Base-by-base conservation (phyloP, 2,888 invertebrate genomes). In the Drosophila rellima region DNA sequence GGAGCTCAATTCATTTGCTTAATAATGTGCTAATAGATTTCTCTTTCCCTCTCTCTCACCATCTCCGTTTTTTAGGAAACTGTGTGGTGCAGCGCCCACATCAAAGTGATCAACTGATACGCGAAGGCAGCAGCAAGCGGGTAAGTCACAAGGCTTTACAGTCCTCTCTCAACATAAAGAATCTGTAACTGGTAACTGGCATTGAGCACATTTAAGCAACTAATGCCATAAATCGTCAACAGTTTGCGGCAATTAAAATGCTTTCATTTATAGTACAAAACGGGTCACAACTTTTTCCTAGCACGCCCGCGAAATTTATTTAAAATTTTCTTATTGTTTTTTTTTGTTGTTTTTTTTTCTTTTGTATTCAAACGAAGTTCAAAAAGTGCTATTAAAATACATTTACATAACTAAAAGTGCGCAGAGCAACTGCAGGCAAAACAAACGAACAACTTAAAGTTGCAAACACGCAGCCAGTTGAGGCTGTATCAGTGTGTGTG, bases 81-180 rank as follows among this genome's bases (percentile, higher is more conserved):
- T 97, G 97, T 91, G 95, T 96, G 57, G 96, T 96, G 52, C 96
- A 96, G 93, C 95, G 97, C 80, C 96, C 96, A 40, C 96, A 96
- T 90, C 96, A 96, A 89, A 95, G 96, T 74, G 96, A 96, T 92
- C 97, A 97, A 93, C 95, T 96, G 82, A 97, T 97, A 86, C 95
- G 95, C 83, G 97, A 97, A 93, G 97, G 97, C 52, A 96, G 96
- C 87, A 96, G 96, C 76, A 96, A 96, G 93, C 94, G 97, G 93
- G 97, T 97, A 93, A 95, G 91, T 87, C 1, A 18, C 0, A 26
- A 33, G 17, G 8, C 13, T 17, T 15, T 20, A 23, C 0, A 15
- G 47, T 31, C 7, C 15, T 13, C 47, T 7, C 15, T 11, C 6
- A 31, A 31, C 31, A 31, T 31, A 7, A 6, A 18, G 47, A 26